Base-by-base conservation (phyloP, 1,140 invertebrate genomes). In the Anadara kagoshimensis region DNA sequence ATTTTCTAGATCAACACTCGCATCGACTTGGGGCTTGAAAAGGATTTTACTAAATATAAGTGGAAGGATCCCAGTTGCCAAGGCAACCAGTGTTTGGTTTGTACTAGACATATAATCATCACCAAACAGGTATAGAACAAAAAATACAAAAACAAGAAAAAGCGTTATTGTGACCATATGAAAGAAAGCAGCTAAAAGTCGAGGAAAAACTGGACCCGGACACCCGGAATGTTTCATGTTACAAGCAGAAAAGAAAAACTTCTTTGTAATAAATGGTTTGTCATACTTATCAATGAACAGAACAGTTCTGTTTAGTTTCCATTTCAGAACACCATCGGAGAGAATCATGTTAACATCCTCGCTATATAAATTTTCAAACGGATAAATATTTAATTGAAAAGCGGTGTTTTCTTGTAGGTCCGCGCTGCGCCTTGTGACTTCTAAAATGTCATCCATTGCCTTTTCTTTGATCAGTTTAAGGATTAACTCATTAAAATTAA, bases 51-150 rank as follows among this genome's bases (percentile, higher is more conserved):
- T 59, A 49, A 86, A 79, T 11, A 85, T 51, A 22, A 76, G 82
- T 0, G 85, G 85, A 5, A 85, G 22, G 56, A 83, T 73, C 44
- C 83, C 82, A 24, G 80, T 80, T 2, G 78, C 80, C 8, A 80
- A 53, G 0, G 83, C 78, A 36, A 79, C 82, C 24, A 85, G 43
- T 3, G 79, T 78, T 63, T 83, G 83, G 64, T 85, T 83, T 47
- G 79, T 80, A 1, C 78, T 63, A 0, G 82, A 83, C 0, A 85
- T 73, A 54, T 83, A 85, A 26, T 74, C 70, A 24, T 83, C 78
- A 14, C 82, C 82, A 69, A 85, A 83, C 0, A 82, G 75, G 63
- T 80, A 61, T 5, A 85, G 78, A 36, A 83, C 76, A 14, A 85
- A 43, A 18, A 82, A 54, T 7, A 85, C 78, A 58, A 85, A 85